Evolutionary conservation across 1,140 invertebrate species (phyloP), one percentile per base, ranked within the genome.

Genomic region (Odontomachus brunneus): DNA sequence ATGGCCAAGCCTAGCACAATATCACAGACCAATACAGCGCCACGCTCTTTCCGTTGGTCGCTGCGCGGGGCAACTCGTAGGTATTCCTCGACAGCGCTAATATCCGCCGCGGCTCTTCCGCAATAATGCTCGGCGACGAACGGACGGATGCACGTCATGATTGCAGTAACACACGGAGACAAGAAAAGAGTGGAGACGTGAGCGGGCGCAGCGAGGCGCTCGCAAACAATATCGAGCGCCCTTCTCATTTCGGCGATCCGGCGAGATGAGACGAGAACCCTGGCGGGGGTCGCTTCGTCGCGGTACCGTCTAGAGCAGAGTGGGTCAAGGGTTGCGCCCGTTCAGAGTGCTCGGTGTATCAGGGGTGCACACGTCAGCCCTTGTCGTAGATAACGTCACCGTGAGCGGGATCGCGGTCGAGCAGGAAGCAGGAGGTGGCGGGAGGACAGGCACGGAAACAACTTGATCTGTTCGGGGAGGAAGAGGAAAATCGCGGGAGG

Each of bases 301-400:
- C 51, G 38, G 49, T 9, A 22, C 17, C 19, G 44, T 53, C 66
- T 53, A 59, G 29, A 33, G 5, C 38, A 62, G 55, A 84, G 33
- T 69, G 71, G 85, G 85, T 88, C 85, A 88, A 88, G 85, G 71
- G 85, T 88, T 57, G 71, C 57, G 29, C 48, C 33, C 15, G 14
- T 29, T 33, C 19, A 33, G 38, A 49, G 15, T 67, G 33, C 26
- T n/a, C 15, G 48, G 81, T 38, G 11, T 53, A 76, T 62, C 44
- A 60, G 51, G 72, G 72, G 19, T 55, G 75, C 82, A 84, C 24
- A 73, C 29, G 60, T 49, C 72, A 57, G 51, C n/a, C 14, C 65
- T 71, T 59, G 75, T 71, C 51, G n/a, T 33, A 69, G 51, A 57
- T 80, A 71, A 66, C 3, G 71, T 51, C 19, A 14, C 17, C 14